Evolutionary conservation across 1,140 invertebrate genomes (phyloP).

Genomic region (Gonatopus flavifemur): DNA sequence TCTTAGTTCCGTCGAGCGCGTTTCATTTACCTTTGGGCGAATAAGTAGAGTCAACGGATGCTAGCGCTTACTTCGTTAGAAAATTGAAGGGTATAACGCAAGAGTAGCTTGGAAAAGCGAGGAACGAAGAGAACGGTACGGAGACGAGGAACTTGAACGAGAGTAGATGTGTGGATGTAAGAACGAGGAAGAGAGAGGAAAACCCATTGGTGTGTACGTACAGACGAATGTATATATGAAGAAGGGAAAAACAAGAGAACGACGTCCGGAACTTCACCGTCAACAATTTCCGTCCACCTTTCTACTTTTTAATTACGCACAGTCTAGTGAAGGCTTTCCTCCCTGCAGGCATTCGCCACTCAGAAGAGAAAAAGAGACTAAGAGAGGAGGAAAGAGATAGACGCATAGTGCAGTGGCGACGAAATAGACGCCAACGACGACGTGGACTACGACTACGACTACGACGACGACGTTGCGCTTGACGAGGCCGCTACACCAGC

Average conservation of each 20-base stretch:
- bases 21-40: no score
- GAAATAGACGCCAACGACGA: no score
- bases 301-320: slow-evolving; percentile 44
- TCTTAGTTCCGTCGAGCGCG: slow-evolving; percentile 6
- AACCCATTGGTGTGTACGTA: no score
- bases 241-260: slow-evolving; percentile 9
- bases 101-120: not conserved
- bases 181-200: slow-evolving; percentile 8
- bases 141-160: no score
- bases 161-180: not conserved
- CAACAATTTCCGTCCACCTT: slow-evolving; percentile 42
- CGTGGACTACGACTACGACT: no score
- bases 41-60: not conserved
- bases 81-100: not conserved
- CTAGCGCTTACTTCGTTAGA: not conserved
- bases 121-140: no score
- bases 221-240: no score
- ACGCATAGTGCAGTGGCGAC: no score
- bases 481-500: slow-evolving; percentile 12
- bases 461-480: slow-evolving; percentile 8
- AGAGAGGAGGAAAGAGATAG: no score
- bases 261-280: slow-evolving; percentile 30
- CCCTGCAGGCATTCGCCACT: slow-evolving; percentile 17
- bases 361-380: no score
- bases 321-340: slow-evolving; percentile 11